Percentiles rank a stretch among this genome's conserved stretches.
These are phyloP conservation scores for Hydrolagus affinis DNA, from an alignment of 2,113 vertebrate species.

Conservation along the genomic window DNA sequence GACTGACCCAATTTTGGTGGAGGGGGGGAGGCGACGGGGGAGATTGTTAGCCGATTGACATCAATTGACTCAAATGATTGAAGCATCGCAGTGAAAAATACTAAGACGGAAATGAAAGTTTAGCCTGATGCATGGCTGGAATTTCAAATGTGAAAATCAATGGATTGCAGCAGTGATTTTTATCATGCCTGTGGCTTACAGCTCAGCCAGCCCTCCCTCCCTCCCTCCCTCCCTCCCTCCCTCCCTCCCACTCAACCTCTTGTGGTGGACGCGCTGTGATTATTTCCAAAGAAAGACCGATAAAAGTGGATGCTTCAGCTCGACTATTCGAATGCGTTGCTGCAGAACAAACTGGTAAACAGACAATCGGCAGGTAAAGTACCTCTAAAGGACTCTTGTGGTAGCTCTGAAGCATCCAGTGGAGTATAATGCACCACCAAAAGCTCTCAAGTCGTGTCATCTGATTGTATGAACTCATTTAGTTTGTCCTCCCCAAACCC, in stretches of 20 bases:
- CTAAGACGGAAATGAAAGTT: background rate
- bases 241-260: background rate
- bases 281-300: background rate
- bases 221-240: background rate
- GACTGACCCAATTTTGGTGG: too few relatives aligned
- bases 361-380: background rate
- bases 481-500: too few relatives aligned
- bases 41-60: too few relatives aligned
- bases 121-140: background rate
- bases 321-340: background rate
- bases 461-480: too few relatives aligned
- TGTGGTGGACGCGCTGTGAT: background rate
- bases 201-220: background rate
- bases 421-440: too few relatives aligned
- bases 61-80: background rate
- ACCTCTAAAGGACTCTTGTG: background rate
- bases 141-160: background rate
- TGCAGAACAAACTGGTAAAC: background rate
- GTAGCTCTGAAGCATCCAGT: too few relatives aligned
- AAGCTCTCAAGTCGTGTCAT: too few relatives aligned
- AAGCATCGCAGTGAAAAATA: background rate
- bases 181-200: too few relatives aligned
- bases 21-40: too few relatives aligned
- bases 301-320: background rate
- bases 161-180: background rate